phyloP scores from a whole-genome alignment of 2,797 vertebrate species.

The Paramormyrops hopkinsi region DNA sequence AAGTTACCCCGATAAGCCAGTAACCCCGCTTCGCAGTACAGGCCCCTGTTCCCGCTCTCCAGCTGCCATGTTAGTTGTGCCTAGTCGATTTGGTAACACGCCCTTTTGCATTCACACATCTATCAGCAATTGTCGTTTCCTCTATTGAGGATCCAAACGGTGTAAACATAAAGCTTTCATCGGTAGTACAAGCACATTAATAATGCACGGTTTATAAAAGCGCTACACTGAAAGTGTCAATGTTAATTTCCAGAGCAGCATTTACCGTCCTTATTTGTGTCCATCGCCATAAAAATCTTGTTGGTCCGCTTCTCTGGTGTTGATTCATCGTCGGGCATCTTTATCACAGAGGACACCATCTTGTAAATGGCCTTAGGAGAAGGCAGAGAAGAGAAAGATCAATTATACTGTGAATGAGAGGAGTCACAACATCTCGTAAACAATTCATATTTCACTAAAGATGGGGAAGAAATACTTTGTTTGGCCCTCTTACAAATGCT shows the following conservation, averaged over 20 bases:
- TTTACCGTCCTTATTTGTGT: conserved; percentile 93
- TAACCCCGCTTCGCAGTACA: no score
- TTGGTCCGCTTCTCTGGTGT: conserved; percentile 96
- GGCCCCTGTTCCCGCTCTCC: background rate
- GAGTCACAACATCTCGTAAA: background rate
- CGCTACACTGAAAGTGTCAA: background rate
- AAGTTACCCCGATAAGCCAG: no score
- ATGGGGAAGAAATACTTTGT: background rate
- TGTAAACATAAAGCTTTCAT: background rate
- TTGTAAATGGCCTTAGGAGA: conserved; percentile 91
- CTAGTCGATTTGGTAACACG: background rate
- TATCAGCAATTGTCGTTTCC: background rate
- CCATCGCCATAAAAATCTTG: conserved; percentile 99
- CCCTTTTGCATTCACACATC: background rate
- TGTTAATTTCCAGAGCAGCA: background rate
- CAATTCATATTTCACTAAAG: background rate
- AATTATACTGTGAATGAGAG: background rate
- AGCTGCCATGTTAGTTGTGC: background rate
- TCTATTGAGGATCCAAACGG: background rate
- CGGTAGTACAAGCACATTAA: background rate
- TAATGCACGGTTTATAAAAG: background rate
- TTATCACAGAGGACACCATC: conserved; percentile 99
- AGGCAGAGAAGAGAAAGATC: background rate
- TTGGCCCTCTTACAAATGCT: background rate
- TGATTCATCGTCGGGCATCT: conserved; percentile 96